Conservation (phyloP, 2,113 vertebrate species). For the Micromys minutus region DNA sequence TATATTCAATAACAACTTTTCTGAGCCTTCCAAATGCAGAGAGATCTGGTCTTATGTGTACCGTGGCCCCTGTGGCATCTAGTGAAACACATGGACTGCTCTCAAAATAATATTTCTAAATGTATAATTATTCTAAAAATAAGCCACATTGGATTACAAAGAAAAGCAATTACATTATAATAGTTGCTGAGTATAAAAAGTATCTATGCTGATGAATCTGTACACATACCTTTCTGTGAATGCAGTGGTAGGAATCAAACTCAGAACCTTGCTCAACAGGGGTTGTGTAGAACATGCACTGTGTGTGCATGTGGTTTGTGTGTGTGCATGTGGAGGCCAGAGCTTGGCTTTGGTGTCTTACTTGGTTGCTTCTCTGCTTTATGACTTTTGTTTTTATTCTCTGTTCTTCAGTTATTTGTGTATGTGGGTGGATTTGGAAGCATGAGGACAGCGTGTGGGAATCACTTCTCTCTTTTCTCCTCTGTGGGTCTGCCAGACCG, state of each 20-base stretch:
- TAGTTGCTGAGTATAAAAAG: slow-evolving; percentile 1
- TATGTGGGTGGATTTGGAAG: background rate
- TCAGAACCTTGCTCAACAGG: background rate
- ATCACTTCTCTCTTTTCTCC: background rate
- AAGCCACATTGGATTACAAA: slow-evolving; percentile 35
- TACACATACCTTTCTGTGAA: background rate
- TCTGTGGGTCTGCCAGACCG: background rate
- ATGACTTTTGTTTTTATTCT: background rate
- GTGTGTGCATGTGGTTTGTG: background rate
- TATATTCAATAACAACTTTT: slow-evolving; percentile 41
- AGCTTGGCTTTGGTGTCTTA: background rate
- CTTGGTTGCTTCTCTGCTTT: background rate
- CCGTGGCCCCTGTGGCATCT: background rate
- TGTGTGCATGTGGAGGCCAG: background rate
- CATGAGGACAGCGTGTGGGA: background rate
- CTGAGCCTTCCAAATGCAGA: background rate
- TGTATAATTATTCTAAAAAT: slow-evolving; percentile 57
- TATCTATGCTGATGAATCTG: background rate
- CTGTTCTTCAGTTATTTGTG: background rate
- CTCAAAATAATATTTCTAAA: slow-evolving; percentile 47
- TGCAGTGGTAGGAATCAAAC: background rate
- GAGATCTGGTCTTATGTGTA: background rate
- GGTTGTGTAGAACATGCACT: too few species aligned
- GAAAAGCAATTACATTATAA: slow-evolving; percentile 51
- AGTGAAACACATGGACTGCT: background rate